Conservation (phyloP, 2,888 invertebrate species). For the Nebria salina region DNA sequence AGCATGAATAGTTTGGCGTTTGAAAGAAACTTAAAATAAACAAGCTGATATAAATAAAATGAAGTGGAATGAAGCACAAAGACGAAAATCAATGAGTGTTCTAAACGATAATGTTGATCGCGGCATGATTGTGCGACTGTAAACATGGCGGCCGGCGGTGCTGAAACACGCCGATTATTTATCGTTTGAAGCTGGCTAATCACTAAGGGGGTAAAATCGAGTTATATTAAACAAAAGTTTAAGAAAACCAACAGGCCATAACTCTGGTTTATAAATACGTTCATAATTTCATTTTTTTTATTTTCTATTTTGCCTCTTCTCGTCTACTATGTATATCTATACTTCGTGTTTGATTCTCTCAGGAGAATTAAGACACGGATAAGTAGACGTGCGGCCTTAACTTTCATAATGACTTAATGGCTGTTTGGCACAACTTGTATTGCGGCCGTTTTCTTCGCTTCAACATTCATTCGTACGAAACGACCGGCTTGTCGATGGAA, state of each 20-base stretch:
- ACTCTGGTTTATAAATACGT: conserved; percentile 49
- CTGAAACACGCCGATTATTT: background rate
- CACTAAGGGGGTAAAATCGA: conserved; percentile 24
- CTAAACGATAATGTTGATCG: background rate
- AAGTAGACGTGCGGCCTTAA: conserved; percentile 46
- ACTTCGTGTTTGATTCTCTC: conserved; percentile 22
- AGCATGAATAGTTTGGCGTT: no score
- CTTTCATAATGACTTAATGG: conserved; percentile 50
- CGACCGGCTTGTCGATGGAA: conserved; percentile 35
- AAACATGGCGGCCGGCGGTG: background rate
- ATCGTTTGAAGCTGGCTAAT: conserved; percentile 6
- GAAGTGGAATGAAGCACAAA: background rate
- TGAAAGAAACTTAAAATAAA: no score
- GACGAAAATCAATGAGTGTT: background rate
- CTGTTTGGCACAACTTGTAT: conserved; percentile 46
- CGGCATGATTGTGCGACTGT: no score
- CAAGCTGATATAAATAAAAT: no score
- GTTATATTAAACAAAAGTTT: conserved; percentile 40
- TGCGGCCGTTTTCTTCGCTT: conserved; percentile 36
- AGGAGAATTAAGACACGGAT: conserved; percentile 43
- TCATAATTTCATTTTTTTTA: conserved; percentile 34
- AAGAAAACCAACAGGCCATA: conserved; percentile 48
- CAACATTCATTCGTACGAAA: background rate
- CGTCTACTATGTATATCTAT: background rate
- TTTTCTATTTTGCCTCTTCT: conserved; percentile 18